Percentiles rank a stretch among this genome's conserved stretches.
Conservation (phyloP, 2,888 invertebrate species). For the Steinernema scapterisci region DNA sequence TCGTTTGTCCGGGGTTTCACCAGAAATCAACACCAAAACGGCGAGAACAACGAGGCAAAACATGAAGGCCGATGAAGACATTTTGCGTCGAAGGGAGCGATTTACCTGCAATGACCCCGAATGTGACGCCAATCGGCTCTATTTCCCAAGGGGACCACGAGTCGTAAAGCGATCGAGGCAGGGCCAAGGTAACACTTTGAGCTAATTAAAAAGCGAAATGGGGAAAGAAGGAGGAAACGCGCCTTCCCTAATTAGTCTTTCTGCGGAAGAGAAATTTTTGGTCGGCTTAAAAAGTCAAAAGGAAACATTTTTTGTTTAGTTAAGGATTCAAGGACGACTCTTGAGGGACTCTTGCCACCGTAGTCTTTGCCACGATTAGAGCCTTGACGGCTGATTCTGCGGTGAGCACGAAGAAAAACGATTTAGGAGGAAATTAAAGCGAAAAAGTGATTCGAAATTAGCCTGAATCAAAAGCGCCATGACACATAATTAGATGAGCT, state of each 20-base stretch:
- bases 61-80: not conserved
- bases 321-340: no score
- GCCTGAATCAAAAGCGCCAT: no score
- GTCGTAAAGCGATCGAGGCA: not conserved
- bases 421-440: no score
- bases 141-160: not conserved
- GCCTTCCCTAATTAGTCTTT: not conserved
- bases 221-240: not conserved
- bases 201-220: not conserved
- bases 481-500: no score
- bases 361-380: no score
- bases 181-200: not conserved
- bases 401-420: no score
- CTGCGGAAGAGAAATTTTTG: no score
- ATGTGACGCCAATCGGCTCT: not conserved
- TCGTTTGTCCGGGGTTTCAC: slow-evolving; percentile 33
- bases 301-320: no score
- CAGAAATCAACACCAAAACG: not conserved
- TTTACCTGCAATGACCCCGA: slow-evolving; percentile 15
- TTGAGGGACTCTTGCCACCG: no score
- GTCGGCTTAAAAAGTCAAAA: no score
- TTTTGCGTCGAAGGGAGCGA: not conserved
- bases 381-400: no score
- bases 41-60: not conserved
- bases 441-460: no score